Conservation (phyloP, 2,113 vertebrate species). For the Calidris pugnax region DNA sequence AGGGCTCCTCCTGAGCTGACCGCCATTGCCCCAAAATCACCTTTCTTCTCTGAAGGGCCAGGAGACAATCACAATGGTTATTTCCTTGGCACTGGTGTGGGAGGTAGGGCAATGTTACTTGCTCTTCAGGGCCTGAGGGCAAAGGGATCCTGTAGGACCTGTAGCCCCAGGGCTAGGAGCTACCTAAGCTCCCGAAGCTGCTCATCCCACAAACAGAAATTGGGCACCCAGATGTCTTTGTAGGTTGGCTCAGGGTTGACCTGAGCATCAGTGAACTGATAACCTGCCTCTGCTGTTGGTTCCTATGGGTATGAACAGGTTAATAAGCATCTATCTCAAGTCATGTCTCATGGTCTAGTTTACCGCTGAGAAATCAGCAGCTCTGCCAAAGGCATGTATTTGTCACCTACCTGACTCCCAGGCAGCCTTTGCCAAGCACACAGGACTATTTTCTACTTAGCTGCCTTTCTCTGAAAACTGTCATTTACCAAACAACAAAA, state of each 20-base stretch:
- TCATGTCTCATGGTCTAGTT: background rate
- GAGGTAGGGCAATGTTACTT: background rate
- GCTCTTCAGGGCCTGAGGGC: background rate
- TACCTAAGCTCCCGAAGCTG: background rate
- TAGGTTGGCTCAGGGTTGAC: background rate
- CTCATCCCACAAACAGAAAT: background rate
- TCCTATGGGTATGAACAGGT: background rate
- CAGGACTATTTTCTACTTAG: background rate
- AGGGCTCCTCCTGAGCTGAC: background rate
- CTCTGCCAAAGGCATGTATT: background rate
- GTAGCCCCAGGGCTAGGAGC: background rate
- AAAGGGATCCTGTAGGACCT: background rate
- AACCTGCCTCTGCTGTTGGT: background rate
- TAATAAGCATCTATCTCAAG: background rate
- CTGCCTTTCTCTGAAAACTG: background rate
- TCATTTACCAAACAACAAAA: background rate
- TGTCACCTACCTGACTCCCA: background rate
- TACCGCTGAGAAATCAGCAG: background rate
- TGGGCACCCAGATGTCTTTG: background rate
- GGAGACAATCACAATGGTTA: fast-evolving
- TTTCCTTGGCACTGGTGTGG: background rate
- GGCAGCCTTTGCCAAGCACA: background rate
- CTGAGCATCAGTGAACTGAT: background rate
- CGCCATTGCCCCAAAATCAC: background rate
- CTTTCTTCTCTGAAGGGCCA: background rate